A percentile compares a stretch with the other conserved stretches of the same genome.
phyloP scores from a whole-genome alignment of 2,888 invertebrate species.

The Agrotis clavis region DNA sequence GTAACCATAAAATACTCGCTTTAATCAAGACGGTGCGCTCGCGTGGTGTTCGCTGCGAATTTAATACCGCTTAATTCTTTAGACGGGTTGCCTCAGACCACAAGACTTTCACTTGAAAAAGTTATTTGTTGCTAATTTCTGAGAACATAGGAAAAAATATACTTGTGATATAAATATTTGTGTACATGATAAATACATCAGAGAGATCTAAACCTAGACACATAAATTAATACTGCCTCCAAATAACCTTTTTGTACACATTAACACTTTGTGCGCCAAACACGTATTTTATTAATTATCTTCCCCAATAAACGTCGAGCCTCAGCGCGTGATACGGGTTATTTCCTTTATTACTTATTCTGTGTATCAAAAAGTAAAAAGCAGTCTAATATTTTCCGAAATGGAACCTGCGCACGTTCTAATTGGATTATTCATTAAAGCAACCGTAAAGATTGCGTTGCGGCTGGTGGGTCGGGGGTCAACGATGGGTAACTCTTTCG shows the following conservation, averaged over 20 bases:
- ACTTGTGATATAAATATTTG: not conserved
- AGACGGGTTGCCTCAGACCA: conserved; percentile 3
- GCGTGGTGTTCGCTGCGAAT: conserved; percentile 2
- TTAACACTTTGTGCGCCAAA: conserved; percentile 42
- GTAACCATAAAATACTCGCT: conserved; percentile 31
- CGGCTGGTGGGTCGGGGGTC: conserved; percentile 35
- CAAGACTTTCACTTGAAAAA: not conserved
- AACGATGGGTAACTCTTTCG: conserved; percentile 27
- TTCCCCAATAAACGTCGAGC: conserved; percentile 41
- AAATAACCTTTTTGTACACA: conserved; percentile 34
- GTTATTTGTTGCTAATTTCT: not conserved
- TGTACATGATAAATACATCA: conserved; percentile 7
- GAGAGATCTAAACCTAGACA: conserved; percentile 4
- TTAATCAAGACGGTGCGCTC: conserved; percentile 33
- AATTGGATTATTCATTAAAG: conserved; percentile 50
- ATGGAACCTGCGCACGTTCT: conserved; percentile 21
- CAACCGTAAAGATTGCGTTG: conserved; percentile 43
- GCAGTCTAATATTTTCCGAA: conserved; percentile 39
- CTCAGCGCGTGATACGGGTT: conserved; percentile 36
- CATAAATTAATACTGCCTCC: conserved; percentile 26
- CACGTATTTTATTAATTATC: conserved; percentile 60
- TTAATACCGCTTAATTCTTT: conserved; percentile 16
- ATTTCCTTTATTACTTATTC: conserved; percentile 49
- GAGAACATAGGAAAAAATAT: not conserved
- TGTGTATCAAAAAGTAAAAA: conserved; percentile 37